Evolutionary conservation across 2,113 vertebrate genomes (phyloP).

Genomic region (Malurus alboscapulatus): DNA sequence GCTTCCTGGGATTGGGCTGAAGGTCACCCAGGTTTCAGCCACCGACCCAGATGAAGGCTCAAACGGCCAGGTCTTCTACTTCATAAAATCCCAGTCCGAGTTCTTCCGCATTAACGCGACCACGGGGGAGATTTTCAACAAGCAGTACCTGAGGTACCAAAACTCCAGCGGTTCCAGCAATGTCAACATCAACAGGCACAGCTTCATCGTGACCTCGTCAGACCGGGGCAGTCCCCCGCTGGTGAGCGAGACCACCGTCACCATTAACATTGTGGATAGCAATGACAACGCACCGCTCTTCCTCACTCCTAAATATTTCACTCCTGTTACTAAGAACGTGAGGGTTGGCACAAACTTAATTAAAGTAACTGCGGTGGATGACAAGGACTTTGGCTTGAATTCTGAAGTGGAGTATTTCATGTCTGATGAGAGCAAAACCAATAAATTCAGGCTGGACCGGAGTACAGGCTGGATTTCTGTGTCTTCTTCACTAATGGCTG

Average conservation of each 20-base stretch:
- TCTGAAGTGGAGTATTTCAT: slow-evolving; percentile 89
- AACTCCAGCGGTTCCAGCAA: slow-evolving; percentile 84
- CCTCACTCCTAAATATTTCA: slow-evolving; percentile 81
- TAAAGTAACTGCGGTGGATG: slow-evolving; percentile 84
- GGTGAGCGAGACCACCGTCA: slow-evolving; percentile 93
- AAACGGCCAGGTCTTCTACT: slow-evolving; percentile 94
- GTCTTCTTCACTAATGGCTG: slow-evolving; percentile 82
- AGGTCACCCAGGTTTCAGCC: slow-evolving; percentile 87
- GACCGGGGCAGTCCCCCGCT: slow-evolving; percentile 86
- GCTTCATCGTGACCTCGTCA: slow-evolving; percentile 93
- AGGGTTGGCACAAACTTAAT: slow-evolving; percentile 87
- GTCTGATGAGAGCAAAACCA: slow-evolving; percentile 79
- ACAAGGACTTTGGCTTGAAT: slow-evolving; percentile 94
- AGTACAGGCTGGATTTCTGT: slow-evolving; percentile 89
- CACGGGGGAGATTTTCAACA: slow-evolving; percentile 90
- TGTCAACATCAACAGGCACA: slow-evolving; percentile 90
- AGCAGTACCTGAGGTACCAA: slow-evolving; percentile 89
- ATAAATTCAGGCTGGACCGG: slow-evolving; percentile 86
- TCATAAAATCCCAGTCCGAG: slow-evolving; percentile 93
- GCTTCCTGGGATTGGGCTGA: slow-evolving; percentile 83
- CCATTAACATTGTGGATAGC: slow-evolving; percentile 91
- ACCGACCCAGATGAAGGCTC: slow-evolving; percentile 87
- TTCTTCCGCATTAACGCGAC: slow-evolving; percentile 93
- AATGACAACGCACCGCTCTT: slow-evolving; percentile 92
- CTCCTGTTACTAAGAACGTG: slow-evolving; percentile 92